Conservation (phyloP, 2,113 vertebrate species). For the Gymnogyps californianus region DNA sequence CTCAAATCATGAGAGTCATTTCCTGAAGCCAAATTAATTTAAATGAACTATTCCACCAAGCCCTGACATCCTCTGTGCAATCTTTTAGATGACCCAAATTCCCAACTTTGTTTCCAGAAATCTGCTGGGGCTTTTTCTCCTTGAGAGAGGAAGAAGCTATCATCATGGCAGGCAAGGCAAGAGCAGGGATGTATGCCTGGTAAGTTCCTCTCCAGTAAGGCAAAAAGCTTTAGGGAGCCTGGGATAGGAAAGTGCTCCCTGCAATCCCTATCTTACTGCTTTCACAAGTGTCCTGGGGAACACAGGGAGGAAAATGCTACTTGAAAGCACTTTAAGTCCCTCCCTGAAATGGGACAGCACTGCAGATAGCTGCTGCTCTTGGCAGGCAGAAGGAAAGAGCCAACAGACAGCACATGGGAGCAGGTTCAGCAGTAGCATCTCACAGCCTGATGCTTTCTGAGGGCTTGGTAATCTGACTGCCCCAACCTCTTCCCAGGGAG, state of each 20-base stretch:
- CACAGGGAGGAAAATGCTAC: background rate
- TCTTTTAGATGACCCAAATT: background rate
- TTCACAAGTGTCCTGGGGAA: background rate
- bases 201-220: background rate
- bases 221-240: background rate
- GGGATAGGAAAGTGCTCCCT: background rate
- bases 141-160: background rate
- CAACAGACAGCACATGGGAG: background rate
- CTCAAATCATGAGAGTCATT: background rate
- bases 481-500: background rate
- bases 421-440: background rate
- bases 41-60: background rate
- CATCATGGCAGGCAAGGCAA: background rate
- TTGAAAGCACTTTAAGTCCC: background rate
- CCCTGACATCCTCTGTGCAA: background rate
- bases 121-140: background rate
- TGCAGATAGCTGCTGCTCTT: background rate
- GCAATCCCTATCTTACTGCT: background rate
- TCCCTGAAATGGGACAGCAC: background rate
- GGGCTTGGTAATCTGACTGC: background rate
- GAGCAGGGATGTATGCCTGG: background rate
- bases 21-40: background rate
- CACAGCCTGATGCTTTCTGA: background rate
- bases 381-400: background rate
- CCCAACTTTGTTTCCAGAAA: background rate